These are phyloP conservation scores for Hemaris fuciformis DNA, from an alignment of 2,888 invertebrate genomes.

Conservation along the genomic window DNA sequence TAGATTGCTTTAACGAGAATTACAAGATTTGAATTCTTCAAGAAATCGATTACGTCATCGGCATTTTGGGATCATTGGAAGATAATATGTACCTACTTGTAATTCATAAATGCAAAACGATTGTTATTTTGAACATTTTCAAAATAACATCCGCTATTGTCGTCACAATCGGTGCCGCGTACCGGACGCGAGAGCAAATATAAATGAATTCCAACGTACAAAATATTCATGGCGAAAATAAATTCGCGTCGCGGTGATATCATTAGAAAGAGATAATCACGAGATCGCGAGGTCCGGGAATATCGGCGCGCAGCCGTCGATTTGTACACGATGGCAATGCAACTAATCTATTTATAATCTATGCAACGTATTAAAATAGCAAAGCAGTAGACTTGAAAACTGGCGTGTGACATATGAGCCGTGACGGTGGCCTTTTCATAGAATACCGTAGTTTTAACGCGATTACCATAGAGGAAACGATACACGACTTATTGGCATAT, in stretches of 20 bases:
- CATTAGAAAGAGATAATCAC: slow-evolving; percentile 15
- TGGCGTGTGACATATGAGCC: slow-evolving; percentile 55
- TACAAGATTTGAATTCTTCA: not conserved
- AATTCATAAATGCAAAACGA: not conserved
- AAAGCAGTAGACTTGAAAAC: slow-evolving; percentile 36
- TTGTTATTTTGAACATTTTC: not conserved
- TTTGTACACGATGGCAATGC: slow-evolving; percentile 21
- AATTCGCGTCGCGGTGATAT: slow-evolving; percentile 12
- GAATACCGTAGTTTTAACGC: slow-evolving; percentile 24
- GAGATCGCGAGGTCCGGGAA: slow-evolving; percentile 15
- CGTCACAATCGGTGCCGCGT: not conserved
- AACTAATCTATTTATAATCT: slow-evolving; percentile 34
- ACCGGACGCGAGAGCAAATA: not conserved
- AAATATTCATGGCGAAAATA: slow-evolving; percentile 19
- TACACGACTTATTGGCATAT: slow-evolving; percentile 30
- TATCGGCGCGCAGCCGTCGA: slow-evolving; percentile 15
- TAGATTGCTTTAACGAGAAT: not conserved
- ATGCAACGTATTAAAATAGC: slow-evolving; percentile 44
- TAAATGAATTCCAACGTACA: slow-evolving; percentile 17
- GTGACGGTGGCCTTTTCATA: slow-evolving; percentile 44
- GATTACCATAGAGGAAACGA: slow-evolving; percentile 48
- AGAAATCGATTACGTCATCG: not conserved
- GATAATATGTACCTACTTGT: not conserved
- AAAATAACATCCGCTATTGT: not conserved
- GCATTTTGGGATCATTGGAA: not conserved